Percentiles rank a stretch among this genome's conserved stretches.
Evolutionary conservation across 2,888 invertebrate species (phyloP).

Genomic region (Andrena bicolor): DNA sequence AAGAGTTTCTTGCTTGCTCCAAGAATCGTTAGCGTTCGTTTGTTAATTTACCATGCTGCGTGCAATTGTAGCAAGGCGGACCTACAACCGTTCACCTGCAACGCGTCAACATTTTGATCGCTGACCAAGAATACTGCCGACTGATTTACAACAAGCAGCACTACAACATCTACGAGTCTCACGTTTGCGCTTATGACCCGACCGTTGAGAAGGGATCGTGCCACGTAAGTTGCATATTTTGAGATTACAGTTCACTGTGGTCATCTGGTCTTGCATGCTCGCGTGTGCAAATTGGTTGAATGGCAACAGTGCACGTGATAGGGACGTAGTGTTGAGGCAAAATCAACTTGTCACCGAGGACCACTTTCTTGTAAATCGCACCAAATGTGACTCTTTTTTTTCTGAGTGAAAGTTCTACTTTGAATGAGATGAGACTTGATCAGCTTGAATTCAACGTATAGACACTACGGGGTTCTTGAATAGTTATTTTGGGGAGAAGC

Average conservation of each 20-base stretch:
- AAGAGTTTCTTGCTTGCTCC: neutral
- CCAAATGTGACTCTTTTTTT: neutral
- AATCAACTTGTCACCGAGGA: neutral
- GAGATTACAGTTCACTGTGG: neutral
- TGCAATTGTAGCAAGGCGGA: constrained; percentile 72
- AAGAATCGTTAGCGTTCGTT: neutral
- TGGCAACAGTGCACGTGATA: neutral
- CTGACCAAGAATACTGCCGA: constrained; percentile 85
- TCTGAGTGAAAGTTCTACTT: neutral
- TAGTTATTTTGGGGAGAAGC: too few relatives aligned
- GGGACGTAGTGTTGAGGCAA: neutral
- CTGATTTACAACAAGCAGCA: constrained; percentile 40
- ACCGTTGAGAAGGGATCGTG: constrained; percentile 68
- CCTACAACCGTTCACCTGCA: constrained; percentile 82
- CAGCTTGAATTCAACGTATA: too few relatives aligned
- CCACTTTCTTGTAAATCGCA: neutral
- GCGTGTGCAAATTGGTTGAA: neutral
- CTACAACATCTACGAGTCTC: constrained; percentile 57
- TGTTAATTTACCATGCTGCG: neutral
- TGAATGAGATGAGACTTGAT: too few relatives aligned
- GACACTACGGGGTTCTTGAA: too few relatives aligned
- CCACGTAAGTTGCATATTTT: constrained; percentile 62
- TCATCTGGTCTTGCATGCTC: neutral
- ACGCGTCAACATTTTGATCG: constrained; percentile 86
- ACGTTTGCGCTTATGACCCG: constrained; percentile 71